phyloP scores from a whole-genome alignment of 2,797 vertebrate species.

The Mionectes olivaceus region DNA sequence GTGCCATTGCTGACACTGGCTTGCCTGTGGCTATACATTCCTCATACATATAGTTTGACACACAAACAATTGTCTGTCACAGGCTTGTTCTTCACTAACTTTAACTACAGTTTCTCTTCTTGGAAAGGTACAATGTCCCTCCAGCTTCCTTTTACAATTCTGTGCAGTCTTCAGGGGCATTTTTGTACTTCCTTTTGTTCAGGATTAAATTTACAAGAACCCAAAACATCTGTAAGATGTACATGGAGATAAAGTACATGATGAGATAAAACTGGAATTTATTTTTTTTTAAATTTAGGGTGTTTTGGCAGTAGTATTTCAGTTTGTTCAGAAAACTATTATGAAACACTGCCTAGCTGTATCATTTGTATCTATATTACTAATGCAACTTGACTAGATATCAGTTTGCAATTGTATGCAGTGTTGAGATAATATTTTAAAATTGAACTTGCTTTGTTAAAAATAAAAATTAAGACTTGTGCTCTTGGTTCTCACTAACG shows the following conservation, averaged over 20 bases:
- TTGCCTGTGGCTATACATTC: slow-evolving; percentile 63
- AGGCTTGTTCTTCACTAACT: not conserved
- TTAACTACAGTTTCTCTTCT: not conserved
- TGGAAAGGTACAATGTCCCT: not conserved
- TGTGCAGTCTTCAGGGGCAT: not conserved
- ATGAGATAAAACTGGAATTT: not conserved
- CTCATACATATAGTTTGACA: slow-evolving; percentile 21
- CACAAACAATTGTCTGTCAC: slow-evolving; percentile 7
- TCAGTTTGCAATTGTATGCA: not conserved
- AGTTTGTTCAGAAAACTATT: not conserved
- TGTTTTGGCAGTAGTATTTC: not conserved
- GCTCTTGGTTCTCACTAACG: rapidly evolving
- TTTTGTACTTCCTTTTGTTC: not conserved
- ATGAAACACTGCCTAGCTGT: not conserved
- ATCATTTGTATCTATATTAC: not conserved
- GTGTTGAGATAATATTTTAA: not conserved
- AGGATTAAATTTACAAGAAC: not conserved
- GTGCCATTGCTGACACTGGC: slow-evolving; percentile 22
- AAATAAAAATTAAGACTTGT: not conserved
- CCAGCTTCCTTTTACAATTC: not conserved
- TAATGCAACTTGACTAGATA: not conserved
- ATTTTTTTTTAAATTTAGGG: not conserved
- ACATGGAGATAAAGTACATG: not conserved
- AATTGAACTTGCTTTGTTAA: not conserved
- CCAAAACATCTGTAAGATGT: not conserved